Conservation (phyloP, 2,113 vertebrate genomes). For the Catharus minimus region DNA sequence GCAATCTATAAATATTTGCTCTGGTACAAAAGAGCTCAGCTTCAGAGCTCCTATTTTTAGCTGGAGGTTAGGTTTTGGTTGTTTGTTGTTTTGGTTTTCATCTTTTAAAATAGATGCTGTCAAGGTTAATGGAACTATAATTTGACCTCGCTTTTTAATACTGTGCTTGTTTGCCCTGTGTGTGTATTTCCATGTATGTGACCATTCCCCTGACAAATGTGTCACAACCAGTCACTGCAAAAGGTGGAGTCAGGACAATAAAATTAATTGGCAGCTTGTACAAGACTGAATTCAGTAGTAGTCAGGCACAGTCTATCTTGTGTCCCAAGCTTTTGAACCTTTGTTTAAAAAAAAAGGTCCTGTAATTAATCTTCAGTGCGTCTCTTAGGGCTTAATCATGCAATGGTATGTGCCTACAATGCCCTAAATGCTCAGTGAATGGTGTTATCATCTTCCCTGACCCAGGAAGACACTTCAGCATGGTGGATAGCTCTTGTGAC, state of each 20-base stretch:
- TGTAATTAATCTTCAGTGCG: neutral
- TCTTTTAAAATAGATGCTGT: neutral
- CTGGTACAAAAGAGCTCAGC: neutral
- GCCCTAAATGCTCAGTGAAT: conserved; percentile 38
- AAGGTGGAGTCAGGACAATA: neutral
- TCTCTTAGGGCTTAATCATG: neutral
- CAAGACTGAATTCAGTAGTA: neutral
- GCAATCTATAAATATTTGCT: conserved; percentile 12
- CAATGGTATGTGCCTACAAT: neutral
- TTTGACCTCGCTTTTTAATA: neutral
- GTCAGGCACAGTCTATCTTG: neutral
- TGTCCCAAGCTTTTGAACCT: neutral
- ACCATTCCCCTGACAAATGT: neutral
- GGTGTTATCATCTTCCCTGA: neutral
- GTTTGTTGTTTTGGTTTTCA: neutral
- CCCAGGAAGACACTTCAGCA: neutral
- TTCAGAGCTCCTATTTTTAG: conserved; percentile 31
- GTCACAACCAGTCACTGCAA: neutral
- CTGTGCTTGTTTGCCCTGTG: neutral
- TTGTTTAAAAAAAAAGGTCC: neutral
- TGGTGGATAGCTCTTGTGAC: neutral
- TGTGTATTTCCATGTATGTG: neutral
- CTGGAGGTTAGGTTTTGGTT: conserved; percentile 11
- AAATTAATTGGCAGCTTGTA: neutral
- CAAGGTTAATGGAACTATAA: conserved; percentile 29